A percentile compares a stretch with the other conserved stretches of the same genome.
These are phyloP conservation scores for Malachius bipustulatus DNA, from an alignment of 2,888 invertebrate genomes.

Conservation along the genomic window DNA sequence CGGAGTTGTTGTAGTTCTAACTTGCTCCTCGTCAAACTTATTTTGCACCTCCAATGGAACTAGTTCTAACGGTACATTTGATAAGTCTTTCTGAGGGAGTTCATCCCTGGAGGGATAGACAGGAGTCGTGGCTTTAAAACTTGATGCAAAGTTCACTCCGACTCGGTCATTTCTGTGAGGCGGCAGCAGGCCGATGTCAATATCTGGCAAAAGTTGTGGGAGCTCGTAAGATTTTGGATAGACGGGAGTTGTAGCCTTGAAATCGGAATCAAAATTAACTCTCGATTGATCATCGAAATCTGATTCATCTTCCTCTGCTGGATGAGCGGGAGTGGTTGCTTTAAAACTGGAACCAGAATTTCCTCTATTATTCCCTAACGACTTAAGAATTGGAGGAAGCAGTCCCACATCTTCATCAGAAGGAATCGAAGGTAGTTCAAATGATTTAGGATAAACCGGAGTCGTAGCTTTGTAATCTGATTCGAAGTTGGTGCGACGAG, in stretches of 20 bases:
- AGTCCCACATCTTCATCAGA: conserved; percentile 12
- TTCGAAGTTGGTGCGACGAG: conserved; percentile 18
- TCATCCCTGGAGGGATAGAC: conserved; percentile 17
- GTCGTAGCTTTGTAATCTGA: conserved; percentile 23
- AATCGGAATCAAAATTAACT: conserved; percentile 15
- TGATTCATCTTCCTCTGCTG: conserved; percentile 5
- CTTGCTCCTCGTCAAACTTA: too few species aligned
- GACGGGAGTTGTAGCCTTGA: conserved; percentile 17
- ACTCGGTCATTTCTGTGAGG: neutral
- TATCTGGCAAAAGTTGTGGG: neutral
- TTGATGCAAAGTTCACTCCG: conserved; percentile 21
- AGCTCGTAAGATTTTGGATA: conserved; percentile 11
- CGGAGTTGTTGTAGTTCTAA: too few species aligned
- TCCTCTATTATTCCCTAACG: conserved; percentile 8
- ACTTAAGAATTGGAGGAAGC: conserved; percentile 12
- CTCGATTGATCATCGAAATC: neutral
- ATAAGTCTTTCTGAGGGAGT: neutral
- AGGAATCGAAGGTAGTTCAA: conserved; percentile 6
- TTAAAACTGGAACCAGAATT: conserved; percentile 16
- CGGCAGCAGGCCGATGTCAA: neutral
- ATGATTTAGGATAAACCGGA: conserved; percentile 21
- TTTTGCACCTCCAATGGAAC: neutral
- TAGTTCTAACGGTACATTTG: neutral
- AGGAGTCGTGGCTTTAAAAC: conserved; percentile 24
- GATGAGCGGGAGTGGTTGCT: conserved; percentile 14